phyloP scores from a whole-genome alignment of 2,888 invertebrate genomes.

The Nephrotoma appendiculata region DNA sequence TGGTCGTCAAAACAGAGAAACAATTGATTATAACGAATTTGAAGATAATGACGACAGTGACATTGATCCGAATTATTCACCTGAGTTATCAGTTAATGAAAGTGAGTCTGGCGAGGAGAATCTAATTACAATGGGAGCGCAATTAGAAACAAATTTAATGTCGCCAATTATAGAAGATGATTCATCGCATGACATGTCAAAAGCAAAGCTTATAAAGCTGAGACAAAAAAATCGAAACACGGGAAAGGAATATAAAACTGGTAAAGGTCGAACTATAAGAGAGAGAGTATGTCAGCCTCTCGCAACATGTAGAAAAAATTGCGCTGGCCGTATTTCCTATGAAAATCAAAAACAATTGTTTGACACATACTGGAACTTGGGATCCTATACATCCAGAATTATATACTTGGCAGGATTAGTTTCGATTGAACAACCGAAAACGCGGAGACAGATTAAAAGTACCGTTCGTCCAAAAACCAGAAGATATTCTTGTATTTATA shows the following conservation, averaged over 20 bases:
- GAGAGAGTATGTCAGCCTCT: not conserved
- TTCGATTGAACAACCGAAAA: not conserved
- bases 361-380: not conserved
- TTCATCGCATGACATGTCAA: not conserved
- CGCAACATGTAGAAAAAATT: not conserved
- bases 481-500: not conserved
- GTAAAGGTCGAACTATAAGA: not conserved
- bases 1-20: not conserved
- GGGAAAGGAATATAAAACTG: not conserved
- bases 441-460: not conserved
- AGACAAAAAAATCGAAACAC: not conserved
- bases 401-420: not conserved
- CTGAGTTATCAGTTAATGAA: not conserved
- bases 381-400: not conserved
- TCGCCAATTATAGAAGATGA: not conserved
- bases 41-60: not conserved
- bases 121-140: not conserved
- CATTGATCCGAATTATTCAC: not conserved
- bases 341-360: not conserved
- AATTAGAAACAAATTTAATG: not conserved
- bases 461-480: not conserved
- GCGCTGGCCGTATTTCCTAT: not conserved
- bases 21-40: not conserved
- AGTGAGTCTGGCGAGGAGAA: not conserved
- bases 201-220: not conserved